Evolutionary conservation across 1,140 invertebrate species (phyloP).

Genomic region (Drosophila nannoptera): DNA sequence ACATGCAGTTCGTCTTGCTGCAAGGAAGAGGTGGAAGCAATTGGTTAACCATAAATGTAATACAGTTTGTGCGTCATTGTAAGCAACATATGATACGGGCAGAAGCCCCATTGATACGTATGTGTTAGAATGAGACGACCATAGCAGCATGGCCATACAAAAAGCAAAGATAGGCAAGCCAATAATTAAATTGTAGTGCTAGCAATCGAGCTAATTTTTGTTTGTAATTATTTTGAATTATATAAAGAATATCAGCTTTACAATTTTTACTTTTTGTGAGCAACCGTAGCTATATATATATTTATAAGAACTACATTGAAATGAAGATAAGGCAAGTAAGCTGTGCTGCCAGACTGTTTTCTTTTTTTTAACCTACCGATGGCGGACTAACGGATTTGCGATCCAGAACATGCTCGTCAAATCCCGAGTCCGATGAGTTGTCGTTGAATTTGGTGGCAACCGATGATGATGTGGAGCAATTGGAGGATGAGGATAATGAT

Average conservation of each 20-base stretch:
- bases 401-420: slow-evolving; percentile 82
- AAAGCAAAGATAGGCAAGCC: background rate
- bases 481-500: slow-evolving; percentile 62
- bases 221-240: background rate
- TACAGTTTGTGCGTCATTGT: slow-evolving; percentile 10
- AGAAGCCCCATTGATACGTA: background rate
- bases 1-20: slow-evolving; percentile 65
- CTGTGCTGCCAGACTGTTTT: background rate
- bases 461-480: slow-evolving; percentile 65
- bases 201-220: background rate
- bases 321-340: background rate
- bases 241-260: too few species aligned
- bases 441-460: slow-evolving; percentile 81
- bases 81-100: background rate
- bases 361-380: slow-evolving; percentile 42
- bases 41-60: slow-evolving; percentile 1
- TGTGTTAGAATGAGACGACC: slow-evolving; percentile 5
- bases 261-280: too few species aligned
- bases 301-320: too few species aligned
- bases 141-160: background rate
- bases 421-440: slow-evolving; percentile 84
- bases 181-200: background rate
- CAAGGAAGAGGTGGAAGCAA: slow-evolving; percentile 1
- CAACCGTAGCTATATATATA: too few species aligned
- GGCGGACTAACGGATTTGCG: slow-evolving; percentile 74